Base-by-base conservation (phyloP, 1,140 invertebrate species). In the Oedothorax gibbosus region DNA sequence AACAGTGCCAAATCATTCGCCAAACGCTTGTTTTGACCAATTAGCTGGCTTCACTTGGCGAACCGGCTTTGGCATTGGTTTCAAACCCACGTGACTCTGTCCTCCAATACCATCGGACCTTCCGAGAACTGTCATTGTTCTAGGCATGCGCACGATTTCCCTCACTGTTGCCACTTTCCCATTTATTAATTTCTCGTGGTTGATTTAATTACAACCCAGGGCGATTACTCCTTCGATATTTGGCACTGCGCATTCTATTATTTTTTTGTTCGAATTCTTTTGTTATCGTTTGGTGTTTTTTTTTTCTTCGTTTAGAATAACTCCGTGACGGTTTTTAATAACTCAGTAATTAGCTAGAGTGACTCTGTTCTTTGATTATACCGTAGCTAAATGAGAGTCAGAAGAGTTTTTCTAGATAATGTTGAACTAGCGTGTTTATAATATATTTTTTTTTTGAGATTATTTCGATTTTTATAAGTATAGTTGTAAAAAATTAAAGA, bases 201-300 rank as follows among this genome's bases (percentile, higher is more conserved):
- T 81, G 78, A 81, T 81, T 81, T 81, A 81, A 81, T 81, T 81
- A 81, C 18, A 81, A 71, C 78, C 65, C 20, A 53, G 56, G 54
- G 60, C 77, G 65, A 71, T 81, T 81, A 81, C 18, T 56, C 53
- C 54, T 81, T 21, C 11, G 62, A 77, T n/a, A 65, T 54, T 21
- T 79, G 51, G 53, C 54, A 49, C 20, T 20, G 9, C 14, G 35
- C 35, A 77, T 77, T 77, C 35, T 77, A 62, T 77, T 60, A 57
- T 60, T 60, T 14, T 66, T 21, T 3, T 62, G 14, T 35, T 20
- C 50, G 12, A 11, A 62, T 77, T 77, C 15, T 77, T 73, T 73
- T 73, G 15, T 71, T 71, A 50, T 15, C 18, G 8, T 75, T 75
- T 51, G 12, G 51, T 21, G 10, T 21, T 9, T 66, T 66, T 14